Conservation (phyloP, 1,140 invertebrate species). For the Eufriesea mexicana region DNA sequence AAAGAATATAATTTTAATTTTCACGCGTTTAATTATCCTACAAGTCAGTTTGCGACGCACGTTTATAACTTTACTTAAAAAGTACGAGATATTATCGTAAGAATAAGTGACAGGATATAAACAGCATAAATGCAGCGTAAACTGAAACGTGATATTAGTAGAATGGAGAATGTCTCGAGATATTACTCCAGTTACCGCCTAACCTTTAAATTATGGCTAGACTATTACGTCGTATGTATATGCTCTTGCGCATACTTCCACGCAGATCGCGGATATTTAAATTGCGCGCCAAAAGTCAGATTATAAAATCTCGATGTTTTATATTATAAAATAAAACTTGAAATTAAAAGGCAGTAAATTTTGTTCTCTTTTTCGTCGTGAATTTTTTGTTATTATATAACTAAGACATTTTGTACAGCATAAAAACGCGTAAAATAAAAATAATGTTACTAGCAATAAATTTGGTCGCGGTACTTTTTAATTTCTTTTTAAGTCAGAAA, state of each 20-base stretch:
- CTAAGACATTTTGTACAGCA: background rate
- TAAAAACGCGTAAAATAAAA: background rate
- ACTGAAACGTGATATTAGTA: background rate
- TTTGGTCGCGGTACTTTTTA: background rate
- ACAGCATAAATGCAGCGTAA: slow-evolving; percentile 1
- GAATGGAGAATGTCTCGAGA: background rate
- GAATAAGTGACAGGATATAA: background rate
- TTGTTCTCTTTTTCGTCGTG: background rate
- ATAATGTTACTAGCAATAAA: background rate
- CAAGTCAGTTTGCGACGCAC: too few species aligned
- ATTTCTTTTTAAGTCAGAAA: background rate
- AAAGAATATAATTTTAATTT: too few species aligned
- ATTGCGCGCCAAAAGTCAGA: background rate
- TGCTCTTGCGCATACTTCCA: too few species aligned
- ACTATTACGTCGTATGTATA: background rate
- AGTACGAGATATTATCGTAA: background rate
- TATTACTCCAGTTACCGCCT: background rate
- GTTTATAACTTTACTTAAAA: background rate
- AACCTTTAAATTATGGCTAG: slow-evolving; percentile 3
- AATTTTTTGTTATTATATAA: background rate
- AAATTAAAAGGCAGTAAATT: background rate
- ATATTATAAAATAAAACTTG: background rate
- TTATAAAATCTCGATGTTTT: background rate
- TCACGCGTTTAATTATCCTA: too few species aligned
- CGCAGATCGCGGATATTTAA: background rate